Base-by-base conservation (phyloP, 2,797 vertebrate species). In the Hippocampus kuda region DNA sequence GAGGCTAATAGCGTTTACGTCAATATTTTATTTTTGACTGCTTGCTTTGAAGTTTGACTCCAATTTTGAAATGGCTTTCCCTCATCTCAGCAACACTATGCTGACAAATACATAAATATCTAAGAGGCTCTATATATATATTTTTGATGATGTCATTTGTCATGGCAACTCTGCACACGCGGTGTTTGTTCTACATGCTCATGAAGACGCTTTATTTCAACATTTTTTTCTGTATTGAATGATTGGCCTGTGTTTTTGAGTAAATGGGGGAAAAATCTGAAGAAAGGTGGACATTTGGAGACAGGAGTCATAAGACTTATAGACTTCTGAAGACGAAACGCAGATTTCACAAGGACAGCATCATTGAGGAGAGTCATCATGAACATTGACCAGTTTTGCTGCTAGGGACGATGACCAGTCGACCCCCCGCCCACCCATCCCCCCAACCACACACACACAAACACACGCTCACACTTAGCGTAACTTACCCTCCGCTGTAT, bases 351-450 rank as follows among this genome's bases (percentile, higher is more conserved):
- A 62, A 70, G 54, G 68, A 61, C 12, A 3, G 53, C 53, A 53
- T 80, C 68, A 53, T 73, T 61, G 66, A 71, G 70, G 67, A 72
- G 73, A 54, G 30, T 70, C 75, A 68, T 9, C 7, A 73, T 75
- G 75, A 82, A 87, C 86, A 75, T 75, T 84, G 75, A 86, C 80
- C 77, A 38, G 73, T 88, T 80, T 84, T 88, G 85, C 87, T 89
- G 85, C 85, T 85, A 68, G 79, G 67, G 74, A 41, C 13, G 69
- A 68, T 64, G 2, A 77, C 20, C 56, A 26, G 18, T 64, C 69
- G 70, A 72, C 67, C 44, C 61, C 80, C 74, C 30, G 4, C 34
- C 34, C 34, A 34, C 34, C 6, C 34, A 34, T 3, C 34, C 34
- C 34, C 34, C 34, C 5, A 34, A 34, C 34, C 5, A 6, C 34